Percentiles rank a stretch among this genome's conserved stretches.
These are phyloP conservation scores for Drosophila bunnanda DNA, from an alignment of 2,888 invertebrate genomes.

Conservation along the genomic window DNA sequence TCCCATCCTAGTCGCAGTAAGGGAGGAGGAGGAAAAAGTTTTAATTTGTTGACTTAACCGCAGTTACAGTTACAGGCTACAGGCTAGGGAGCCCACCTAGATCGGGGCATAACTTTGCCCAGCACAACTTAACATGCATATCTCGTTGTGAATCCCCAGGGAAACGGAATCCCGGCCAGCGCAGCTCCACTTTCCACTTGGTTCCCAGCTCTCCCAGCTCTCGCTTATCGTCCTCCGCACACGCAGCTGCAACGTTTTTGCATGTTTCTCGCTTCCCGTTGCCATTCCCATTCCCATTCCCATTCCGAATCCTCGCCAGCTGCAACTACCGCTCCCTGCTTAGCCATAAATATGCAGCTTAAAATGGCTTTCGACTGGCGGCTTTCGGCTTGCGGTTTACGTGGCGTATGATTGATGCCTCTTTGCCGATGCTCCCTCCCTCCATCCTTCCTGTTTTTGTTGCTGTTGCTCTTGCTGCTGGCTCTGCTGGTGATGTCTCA, in stretches of 20 bases:
- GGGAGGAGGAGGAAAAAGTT: slow-evolving; percentile 59
- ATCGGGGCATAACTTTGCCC: slow-evolving; percentile 75
- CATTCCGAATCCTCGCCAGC: slow-evolving; percentile 7
- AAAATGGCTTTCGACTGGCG: slow-evolving; percentile 80
- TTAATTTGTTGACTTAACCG: slow-evolving; percentile 81
- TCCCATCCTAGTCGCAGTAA: slow-evolving; percentile 6
- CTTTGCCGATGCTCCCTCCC: slow-evolving; percentile 43
- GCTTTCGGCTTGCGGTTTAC: slow-evolving; percentile 78
- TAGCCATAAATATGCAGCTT: slow-evolving; percentile 79
- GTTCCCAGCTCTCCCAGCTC: slow-evolving; percentile 11
- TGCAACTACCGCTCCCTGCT: slow-evolving; percentile 51
- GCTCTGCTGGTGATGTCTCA: slow-evolving; percentile 28
- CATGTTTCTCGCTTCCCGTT: slow-evolving; percentile 46
- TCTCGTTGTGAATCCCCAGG: slow-evolving; percentile 62
- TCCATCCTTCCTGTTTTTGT: slow-evolving; percentile 11
- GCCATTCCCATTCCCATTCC: slow-evolving; percentile 8
- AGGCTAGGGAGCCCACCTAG: slow-evolving; percentile 37
- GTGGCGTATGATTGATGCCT: slow-evolving; percentile 77
- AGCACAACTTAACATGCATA: slow-evolving; percentile 80
- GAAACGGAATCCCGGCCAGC: slow-evolving; percentile 44
- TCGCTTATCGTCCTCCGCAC: slow-evolving; percentile 73
- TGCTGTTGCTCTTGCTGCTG: slow-evolving; percentile 3
- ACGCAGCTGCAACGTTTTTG: slow-evolving; percentile 73
- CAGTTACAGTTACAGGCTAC: slow-evolving; percentile 72
- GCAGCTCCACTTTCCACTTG: slow-evolving; percentile 7